Conservation (phyloP, 2,888 invertebrate genomes). For the Ctenicera cuprea region DNA sequence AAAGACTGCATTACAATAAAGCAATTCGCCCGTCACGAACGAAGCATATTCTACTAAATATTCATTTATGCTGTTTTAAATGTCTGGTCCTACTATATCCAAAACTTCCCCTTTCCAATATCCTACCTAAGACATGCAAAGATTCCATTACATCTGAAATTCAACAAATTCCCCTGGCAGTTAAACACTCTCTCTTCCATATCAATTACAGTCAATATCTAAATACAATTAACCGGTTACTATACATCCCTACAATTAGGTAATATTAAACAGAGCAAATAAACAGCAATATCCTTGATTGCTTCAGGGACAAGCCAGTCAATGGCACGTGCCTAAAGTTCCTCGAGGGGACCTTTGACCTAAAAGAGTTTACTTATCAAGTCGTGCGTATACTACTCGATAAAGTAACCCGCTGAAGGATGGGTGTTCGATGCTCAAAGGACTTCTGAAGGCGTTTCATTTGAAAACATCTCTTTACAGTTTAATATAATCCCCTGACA, state of each 20-base stretch:
- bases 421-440: conserved; percentile 24
- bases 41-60: too few species aligned
- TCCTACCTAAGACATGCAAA: too few species aligned
- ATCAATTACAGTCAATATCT: too few species aligned
- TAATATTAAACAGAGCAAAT: conserved; percentile 16
- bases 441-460: conserved; percentile 13
- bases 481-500: too few species aligned
- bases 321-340: conserved; percentile 29
- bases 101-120: too few species aligned
- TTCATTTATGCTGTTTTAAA: too few species aligned
- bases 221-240: too few species aligned
- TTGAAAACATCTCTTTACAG: conserved; percentile 1
- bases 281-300: conserved; percentile 30
- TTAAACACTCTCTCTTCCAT: neutral
- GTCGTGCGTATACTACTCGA: conserved; percentile 33
- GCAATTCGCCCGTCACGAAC: too few species aligned
- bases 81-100: too few species aligned
- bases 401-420: conserved; percentile 33
- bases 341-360: conserved; percentile 34
- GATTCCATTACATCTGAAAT: too few species aligned
- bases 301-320: conserved; percentile 28
- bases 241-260: conserved; percentile 15
- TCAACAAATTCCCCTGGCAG: too few species aligned
- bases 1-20: too few species aligned
- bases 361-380: conserved; percentile 37